Percentiles rank a stretch among this genome's conserved stretches.
phyloP scores from a whole-genome alignment of 2,888 invertebrate species.

The Orthonevra nobilis region DNA sequence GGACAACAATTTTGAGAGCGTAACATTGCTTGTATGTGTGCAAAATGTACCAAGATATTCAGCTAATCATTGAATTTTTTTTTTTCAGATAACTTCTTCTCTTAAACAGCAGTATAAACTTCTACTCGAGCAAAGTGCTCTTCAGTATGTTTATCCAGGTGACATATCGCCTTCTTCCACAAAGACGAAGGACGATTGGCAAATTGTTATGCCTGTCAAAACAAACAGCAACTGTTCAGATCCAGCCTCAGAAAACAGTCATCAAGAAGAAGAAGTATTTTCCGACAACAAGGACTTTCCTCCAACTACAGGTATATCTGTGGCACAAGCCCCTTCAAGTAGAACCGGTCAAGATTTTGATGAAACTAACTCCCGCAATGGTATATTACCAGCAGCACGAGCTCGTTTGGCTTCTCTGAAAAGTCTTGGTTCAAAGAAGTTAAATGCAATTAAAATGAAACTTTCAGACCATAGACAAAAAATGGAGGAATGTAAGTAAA shows the following conservation, averaged over 20 bases:
- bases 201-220: slow-evolving; percentile 79
- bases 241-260: slow-evolving; percentile 77
- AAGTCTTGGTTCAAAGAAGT: slow-evolving; percentile 86
- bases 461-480: slow-evolving; percentile 80
- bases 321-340: neutral
- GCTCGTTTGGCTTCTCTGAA: slow-evolving; percentile 84
- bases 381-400: slow-evolving; percentile 79
- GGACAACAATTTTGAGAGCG: slow-evolving; percentile 84
- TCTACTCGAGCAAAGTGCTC: slow-evolving; percentile 88
- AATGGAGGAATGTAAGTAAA: slow-evolving; percentile 78
- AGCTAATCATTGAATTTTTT: slow-evolving; percentile 37
- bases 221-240: slow-evolving; percentile 76
- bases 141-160: slow-evolving; percentile 86
- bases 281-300: slow-evolving; percentile 73
- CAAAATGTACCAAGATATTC: slow-evolving; percentile 13
- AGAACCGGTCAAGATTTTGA: slow-evolving; percentile 70
- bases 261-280: slow-evolving; percentile 77
- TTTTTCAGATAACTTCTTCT: slow-evolving; percentile 85
- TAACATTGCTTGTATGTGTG: slow-evolving; percentile 81
- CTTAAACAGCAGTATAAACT: slow-evolving; percentile 91
- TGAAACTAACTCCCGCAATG: slow-evolving; percentile 71
- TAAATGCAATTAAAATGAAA: slow-evolving; percentile 84
- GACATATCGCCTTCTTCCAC: slow-evolving; percentile 77
- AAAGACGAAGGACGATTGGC: slow-evolving; percentile 77
- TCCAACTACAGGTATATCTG: slow-evolving; percentile 18